These are phyloP conservation scores for Trisateles emortualis DNA, from an alignment of 2,888 invertebrate species.

Conservation along the genomic window DNA sequence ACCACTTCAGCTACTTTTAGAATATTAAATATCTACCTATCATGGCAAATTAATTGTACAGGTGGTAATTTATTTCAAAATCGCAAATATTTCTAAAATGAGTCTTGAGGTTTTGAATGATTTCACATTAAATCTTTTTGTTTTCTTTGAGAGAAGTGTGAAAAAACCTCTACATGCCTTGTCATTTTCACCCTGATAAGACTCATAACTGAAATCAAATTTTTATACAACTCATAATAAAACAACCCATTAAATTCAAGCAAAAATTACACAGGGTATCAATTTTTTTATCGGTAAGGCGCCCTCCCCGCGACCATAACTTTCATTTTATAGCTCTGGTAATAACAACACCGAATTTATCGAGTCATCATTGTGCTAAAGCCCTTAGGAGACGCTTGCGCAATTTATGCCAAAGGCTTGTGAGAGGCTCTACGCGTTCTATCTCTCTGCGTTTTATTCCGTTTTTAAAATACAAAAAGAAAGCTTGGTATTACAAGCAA, in stretches of 20 bases:
- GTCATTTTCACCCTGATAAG: too few species aligned
- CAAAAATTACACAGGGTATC: constrained; percentile 60
- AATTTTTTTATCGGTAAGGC: constrained; percentile 57
- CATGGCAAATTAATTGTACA: too few species aligned
- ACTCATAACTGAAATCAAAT: constrained; percentile 36
- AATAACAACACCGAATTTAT: constrained; percentile 59
- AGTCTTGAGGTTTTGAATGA: too few species aligned
- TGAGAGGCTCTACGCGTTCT: constrained; percentile 10
- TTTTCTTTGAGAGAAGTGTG: too few species aligned
- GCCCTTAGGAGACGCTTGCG: constrained; percentile 47
- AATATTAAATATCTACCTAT: background rate
- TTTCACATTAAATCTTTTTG: background rate
- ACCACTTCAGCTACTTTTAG: background rate
- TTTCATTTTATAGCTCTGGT: constrained; percentile 55
- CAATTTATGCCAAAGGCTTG: constrained; percentile 27
- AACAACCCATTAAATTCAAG: constrained; percentile 57
- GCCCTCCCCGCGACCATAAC: constrained; percentile 55
- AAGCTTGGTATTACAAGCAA: constrained; percentile 6
- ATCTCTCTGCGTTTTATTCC: background rate
- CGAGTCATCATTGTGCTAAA: constrained; percentile 55
- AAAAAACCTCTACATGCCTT: too few species aligned
- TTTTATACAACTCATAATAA: constrained; percentile 40
- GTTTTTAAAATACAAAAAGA: background rate
- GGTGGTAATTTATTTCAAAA: too few species aligned
- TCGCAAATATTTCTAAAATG: too few species aligned